Evolutionary conservation across 2,797 vertebrate genomes (phyloP).

Genomic region (Labeo calbasu): DNA sequence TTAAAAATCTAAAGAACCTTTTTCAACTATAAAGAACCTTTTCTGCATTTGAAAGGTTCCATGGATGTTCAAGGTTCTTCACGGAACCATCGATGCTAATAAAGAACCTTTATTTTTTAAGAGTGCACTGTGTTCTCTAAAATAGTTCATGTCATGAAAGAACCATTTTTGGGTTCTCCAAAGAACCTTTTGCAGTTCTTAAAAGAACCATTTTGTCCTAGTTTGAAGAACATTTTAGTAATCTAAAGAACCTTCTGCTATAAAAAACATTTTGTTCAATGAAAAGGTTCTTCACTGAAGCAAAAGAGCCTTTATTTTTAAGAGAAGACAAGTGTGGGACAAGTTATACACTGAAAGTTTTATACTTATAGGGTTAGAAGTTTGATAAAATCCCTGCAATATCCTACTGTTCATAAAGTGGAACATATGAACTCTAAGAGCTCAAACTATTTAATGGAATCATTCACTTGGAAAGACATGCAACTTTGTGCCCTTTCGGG

Average conservation of each 20-base stretch:
- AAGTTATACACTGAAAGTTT: background rate
- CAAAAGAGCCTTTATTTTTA: background rate
- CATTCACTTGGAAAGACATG: background rate
- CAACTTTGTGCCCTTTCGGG: slow-evolving; percentile 1
- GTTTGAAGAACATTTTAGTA: background rate
- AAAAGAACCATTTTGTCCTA: background rate
- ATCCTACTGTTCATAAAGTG: background rate
- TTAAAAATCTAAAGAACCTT: too few relatives aligned
- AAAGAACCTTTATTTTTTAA: too few relatives aligned
- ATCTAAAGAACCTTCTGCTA: background rate
- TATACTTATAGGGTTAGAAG: background rate
- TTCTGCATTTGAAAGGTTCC: too few relatives aligned
- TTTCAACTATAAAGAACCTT: too few relatives aligned
- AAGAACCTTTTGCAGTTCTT: background rate
- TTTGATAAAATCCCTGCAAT: background rate
- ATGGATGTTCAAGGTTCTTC: too few relatives aligned
- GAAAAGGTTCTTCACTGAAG: background rate
- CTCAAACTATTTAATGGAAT: background rate
- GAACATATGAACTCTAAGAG: background rate
- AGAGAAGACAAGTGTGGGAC: background rate
- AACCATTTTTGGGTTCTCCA: background rate
- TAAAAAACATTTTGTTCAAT: background rate
- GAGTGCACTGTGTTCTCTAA: too few relatives aligned
- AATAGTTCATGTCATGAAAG: background rate
- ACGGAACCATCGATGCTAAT: too few relatives aligned